Evolutionary conservation across 2,888 invertebrate genomes (phyloP), one percentile per base, ranked within the genome.

Genomic region (Plagodis pulveraria): DNA sequence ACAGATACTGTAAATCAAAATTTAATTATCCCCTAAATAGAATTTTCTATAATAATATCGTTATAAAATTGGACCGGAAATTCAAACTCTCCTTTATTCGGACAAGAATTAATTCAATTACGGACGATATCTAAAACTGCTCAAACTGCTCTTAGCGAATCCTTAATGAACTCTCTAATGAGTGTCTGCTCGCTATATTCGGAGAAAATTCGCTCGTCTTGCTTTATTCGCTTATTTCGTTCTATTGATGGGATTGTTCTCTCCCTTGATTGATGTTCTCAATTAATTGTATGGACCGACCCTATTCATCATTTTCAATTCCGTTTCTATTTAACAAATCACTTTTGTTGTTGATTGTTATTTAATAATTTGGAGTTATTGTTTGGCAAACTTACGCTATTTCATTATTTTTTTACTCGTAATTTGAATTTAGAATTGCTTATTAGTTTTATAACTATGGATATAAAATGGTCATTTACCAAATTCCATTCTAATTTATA

Each of bases 131-230:
- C 54, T 38, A 54, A 50, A 54, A 46, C 59, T 59, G 50, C 47
- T 59, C 58, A 45, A 58, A 58, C 52, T 58, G 58, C 48, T 58
- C 50, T 58, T 45, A 49, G 57, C 48, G 47, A 45, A 45, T 40
- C 34, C 49, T 49, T 58, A 58, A 58, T 54, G 58, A 58, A 50
- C 49, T 58, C 58, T 50, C 53, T 58, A 58, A 58, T 58, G 53
- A 54, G 58, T 46, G 46, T 41, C 22, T n/a, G 49, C 49, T 40
- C 40, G 40, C 6, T 40, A 40, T 40, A 9, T 40, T 9, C 40
- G 4, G 22, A 22, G 22, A 22, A 22, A 2, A 22, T 22, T 10
- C 40, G 36, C 36, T 6, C 36, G 10, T 10, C 10, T 10, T 10
- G 40, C 40, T 8, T 40, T 38, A n/a, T 35, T 46, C 46, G 34